These are phyloP conservation scores for Apodemus speciosus DNA, from an alignment of 2,113 vertebrate species.

Conservation along the genomic window DNA sequence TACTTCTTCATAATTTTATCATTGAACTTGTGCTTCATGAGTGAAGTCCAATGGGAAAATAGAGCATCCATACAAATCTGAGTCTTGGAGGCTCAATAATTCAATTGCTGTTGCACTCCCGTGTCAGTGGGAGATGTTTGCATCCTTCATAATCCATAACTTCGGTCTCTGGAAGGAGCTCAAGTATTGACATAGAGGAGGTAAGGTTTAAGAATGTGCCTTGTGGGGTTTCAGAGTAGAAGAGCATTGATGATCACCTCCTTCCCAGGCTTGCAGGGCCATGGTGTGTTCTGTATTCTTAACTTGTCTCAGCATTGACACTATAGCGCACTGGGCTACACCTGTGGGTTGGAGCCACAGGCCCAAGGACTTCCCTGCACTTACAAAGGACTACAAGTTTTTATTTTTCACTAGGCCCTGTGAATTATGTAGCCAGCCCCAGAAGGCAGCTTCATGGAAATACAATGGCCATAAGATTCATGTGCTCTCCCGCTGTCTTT, in stretches of 20 bases:
- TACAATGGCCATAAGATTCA: not conserved
- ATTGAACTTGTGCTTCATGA: not conserved
- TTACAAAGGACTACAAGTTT: not conserved
- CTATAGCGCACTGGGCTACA: not conserved
- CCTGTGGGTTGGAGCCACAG: not conserved
- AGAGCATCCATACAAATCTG: accelerated
- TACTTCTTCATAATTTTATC: not conserved
- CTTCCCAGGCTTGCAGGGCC: not conserved
- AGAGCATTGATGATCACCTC: not conserved
- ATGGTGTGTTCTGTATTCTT: not conserved
- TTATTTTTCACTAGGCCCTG: not conserved
- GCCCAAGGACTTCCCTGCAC: not conserved
- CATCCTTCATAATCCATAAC: not conserved
- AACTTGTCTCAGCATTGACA: not conserved
- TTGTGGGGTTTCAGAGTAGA: not conserved
- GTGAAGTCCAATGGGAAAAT: not conserved
- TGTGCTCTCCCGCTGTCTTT: not conserved
- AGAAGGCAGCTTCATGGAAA: not conserved
- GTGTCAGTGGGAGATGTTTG: not conserved
- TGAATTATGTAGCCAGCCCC: not conserved
- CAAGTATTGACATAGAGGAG: not conserved
- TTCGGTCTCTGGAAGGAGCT: not conserved
- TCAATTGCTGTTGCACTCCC: not conserved
- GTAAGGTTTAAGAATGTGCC: not conserved
- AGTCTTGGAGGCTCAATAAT: not conserved